Evolutionary conservation across 2,888 invertebrate genomes (phyloP).

Genomic region (Troides aeacus): DNA sequence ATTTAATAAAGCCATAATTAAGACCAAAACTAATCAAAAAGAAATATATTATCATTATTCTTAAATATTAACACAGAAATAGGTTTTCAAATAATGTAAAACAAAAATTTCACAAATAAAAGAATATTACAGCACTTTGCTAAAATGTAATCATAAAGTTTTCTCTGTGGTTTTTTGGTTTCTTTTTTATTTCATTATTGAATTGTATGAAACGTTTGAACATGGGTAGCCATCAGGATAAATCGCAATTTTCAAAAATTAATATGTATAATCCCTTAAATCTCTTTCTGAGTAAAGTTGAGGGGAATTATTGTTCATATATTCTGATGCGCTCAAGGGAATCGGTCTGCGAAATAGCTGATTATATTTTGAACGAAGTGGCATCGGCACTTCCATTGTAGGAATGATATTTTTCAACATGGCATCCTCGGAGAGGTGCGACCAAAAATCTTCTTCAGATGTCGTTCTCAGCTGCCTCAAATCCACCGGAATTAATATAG

Average conservation of each 20-base stretch:
- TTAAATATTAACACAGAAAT: no score
- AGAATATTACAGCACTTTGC: neutral
- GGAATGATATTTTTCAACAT: conserved; percentile 65
- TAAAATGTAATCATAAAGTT: neutral
- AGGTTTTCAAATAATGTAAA: no score
- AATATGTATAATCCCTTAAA: conserved; percentile 42
- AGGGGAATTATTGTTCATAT: conserved; percentile 12
- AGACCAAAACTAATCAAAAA: no score
- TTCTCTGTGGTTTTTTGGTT: neutral
- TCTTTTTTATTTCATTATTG: conserved; percentile 2
- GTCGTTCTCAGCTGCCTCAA: conserved; percentile 37
- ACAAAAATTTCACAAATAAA: neutral
- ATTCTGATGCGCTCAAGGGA: conserved; percentile 7
- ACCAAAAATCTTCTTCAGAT: conserved; percentile 48
- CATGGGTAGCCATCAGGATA: conserved; percentile 18
- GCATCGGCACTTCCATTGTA: conserved; percentile 58
- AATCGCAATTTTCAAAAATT: conserved; percentile 50
- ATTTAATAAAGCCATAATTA: neutral
- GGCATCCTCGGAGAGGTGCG: conserved; percentile 54
- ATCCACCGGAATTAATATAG: conserved; percentile 32
- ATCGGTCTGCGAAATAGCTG: neutral
- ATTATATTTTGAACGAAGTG: conserved; percentile 36
- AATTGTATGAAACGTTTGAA: neutral
- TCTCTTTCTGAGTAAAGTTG: conserved; percentile 19
- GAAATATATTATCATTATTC: no score